Conservation (phyloP, 2,797 vertebrate genomes). For the Clamator glandarius region DNA sequence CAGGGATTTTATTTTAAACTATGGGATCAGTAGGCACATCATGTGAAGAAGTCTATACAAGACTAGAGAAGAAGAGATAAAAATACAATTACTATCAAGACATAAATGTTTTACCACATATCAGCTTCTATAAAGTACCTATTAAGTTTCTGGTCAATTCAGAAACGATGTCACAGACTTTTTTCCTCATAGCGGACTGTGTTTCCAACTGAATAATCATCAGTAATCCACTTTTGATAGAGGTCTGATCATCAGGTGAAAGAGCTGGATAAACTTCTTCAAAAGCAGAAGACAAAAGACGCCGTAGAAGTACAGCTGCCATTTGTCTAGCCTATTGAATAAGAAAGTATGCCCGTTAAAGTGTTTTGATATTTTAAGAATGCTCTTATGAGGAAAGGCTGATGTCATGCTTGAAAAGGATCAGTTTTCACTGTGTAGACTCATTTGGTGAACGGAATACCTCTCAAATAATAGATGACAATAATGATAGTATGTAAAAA, state of each 20-base stretch:
- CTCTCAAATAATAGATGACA: not conserved
- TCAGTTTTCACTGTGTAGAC: not conserved
- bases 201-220: conserved; percentile 91
- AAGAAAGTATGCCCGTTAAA: not conserved
- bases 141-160: conserved; percentile 95
- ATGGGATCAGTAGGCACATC: not conserved
- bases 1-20: not conserved
- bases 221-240: conserved; percentile 92
- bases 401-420: not conserved
- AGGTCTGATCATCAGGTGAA: conserved; percentile 89
- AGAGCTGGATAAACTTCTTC: conserved; percentile 95
- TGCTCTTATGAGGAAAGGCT: not conserved
- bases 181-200: conserved; percentile 92
- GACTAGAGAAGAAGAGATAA: not conserved
- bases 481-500: not conserved
- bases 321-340: conserved; percentile 91
- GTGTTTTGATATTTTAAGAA: not conserved
- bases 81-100: not conserved
- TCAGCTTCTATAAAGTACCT: conserved; percentile 75
- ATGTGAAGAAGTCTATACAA: fast-evolving
- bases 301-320: conserved; percentile 94
- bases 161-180: conserved; percentile 95
- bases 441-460: not conserved
- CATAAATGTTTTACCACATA: not conserved
- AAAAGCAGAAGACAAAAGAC: conserved; percentile 94